Evolutionary conservation across 1,140 invertebrate genomes (phyloP).

Genomic region (Triops cancriformis): DNA sequence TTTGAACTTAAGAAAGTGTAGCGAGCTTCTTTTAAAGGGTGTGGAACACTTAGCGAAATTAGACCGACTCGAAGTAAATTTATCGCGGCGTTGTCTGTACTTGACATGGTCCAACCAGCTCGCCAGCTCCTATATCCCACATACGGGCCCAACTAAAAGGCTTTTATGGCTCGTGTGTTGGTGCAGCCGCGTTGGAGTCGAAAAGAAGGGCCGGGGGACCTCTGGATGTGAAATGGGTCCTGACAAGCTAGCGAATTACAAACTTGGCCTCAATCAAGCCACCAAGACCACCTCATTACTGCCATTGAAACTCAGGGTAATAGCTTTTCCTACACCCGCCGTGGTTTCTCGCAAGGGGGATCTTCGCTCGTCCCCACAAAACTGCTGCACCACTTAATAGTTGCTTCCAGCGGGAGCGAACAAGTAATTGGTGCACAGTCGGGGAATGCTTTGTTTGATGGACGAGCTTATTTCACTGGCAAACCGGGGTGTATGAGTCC

Average conservation of each 20-base stretch:
- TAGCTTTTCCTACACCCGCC: background rate
- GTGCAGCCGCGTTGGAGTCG: background rate
- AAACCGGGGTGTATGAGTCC: too few relatives aligned
- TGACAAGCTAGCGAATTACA: background rate
- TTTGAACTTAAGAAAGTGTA: too few relatives aligned
- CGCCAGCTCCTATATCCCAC: background rate
- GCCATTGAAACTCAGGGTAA: background rate
- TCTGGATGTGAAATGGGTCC: background rate
- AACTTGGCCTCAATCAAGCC: background rate
- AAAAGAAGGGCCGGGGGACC: background rate
- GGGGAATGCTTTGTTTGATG: background rate
- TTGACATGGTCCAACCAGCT: background rate
- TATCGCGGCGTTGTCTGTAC: background rate
- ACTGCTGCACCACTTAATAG: constrained; percentile 4
- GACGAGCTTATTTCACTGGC: background rate
- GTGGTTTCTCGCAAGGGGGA: background rate
- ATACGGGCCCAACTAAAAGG: background rate
- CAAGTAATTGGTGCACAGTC: constrained; percentile 3
- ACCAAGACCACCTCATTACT: constrained; percentile 5
- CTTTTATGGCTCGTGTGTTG: background rate
- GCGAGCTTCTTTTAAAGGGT: too few relatives aligned
- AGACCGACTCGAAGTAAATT: too few relatives aligned
- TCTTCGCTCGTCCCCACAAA: background rate
- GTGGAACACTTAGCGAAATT: too few relatives aligned
- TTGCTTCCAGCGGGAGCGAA: background rate